Evolutionary conservation across 2,797 vertebrate species (phyloP).

Genomic region (Peromyscus aztecus): DNA sequence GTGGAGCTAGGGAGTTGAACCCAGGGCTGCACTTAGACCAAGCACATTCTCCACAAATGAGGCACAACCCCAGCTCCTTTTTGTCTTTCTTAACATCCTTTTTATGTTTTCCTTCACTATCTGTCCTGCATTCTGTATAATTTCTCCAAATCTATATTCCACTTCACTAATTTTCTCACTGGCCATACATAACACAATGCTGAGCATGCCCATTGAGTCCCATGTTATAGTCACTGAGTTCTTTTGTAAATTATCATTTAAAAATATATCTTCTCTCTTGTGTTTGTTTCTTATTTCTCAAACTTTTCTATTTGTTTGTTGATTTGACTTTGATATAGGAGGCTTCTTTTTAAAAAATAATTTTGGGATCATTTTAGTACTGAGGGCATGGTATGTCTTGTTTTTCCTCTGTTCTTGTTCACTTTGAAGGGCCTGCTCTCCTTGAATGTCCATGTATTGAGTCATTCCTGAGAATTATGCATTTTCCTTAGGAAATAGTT

Average conservation of each 20-base stretch:
- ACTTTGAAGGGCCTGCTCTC: not conserved
- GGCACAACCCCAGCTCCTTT: not conserved
- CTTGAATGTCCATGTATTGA: not conserved
- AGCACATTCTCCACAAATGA: not conserved
- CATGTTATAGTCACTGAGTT: not conserved
- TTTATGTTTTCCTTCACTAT: constrained; percentile 7
- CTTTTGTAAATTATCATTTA: not conserved
- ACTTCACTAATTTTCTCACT: constrained; percentile 21
- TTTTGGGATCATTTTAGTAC: constrained; percentile 31
- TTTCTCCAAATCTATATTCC: constrained; percentile 17
- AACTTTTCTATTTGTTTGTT: not conserved
- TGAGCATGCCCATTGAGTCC: not conserved
- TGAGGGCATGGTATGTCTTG: not conserved
- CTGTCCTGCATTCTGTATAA: not conserved
- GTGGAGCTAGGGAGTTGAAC: not conserved
- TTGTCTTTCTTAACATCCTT: not conserved
- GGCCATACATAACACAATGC: not conserved
- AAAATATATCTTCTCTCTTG: not conserved
- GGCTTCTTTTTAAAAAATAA: not conserved
- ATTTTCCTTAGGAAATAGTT: constrained; percentile 44
- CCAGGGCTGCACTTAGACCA: too few relatives aligned
- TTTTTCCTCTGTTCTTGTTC: not conserved
- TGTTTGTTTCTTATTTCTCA: not conserved
- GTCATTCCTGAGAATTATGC: not conserved
- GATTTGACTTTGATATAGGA: not conserved